Percentiles rank a stretch among this genome's conserved stretches.
Conservation (phyloP, 2,113 vertebrate genomes). For the Pelecanoides urinatrix region DNA sequence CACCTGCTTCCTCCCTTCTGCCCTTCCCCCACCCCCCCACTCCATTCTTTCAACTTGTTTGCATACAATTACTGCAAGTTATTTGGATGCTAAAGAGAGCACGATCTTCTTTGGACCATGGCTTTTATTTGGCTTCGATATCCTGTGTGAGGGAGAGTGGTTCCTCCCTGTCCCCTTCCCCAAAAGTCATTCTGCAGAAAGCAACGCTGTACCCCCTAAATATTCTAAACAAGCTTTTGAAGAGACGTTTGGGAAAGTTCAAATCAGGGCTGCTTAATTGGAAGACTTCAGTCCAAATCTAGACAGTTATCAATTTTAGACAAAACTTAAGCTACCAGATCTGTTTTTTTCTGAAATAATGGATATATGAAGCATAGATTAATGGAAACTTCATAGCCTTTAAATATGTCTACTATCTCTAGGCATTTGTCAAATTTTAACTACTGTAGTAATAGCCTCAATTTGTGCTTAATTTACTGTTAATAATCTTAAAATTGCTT, state of each 20-base stretch:
- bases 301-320: not conserved
- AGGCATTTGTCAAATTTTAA: not conserved
- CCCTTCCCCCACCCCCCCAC: too few species aligned
- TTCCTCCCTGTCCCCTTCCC: not conserved
- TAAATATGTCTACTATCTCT: not conserved
- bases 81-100: not conserved
- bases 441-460: not conserved
- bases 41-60: not conserved
- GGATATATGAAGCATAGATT: not conserved
- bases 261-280: not conserved
- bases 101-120: not conserved
- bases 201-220: accelerated
- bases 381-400: not conserved
- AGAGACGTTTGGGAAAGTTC: not conserved
- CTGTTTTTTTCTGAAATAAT: not conserved
- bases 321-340: not conserved
- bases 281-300: not conserved
- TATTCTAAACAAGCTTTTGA: not conserved
- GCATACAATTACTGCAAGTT: not conserved
- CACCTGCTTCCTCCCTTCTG: not conserved
- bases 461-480: not conserved
- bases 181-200: not conserved
- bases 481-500: not conserved
- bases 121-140: not conserved
- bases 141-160: not conserved